Evolutionary conservation across 2,113 vertebrate genomes (phyloP).

Genomic region (Felis chaus): DNA sequence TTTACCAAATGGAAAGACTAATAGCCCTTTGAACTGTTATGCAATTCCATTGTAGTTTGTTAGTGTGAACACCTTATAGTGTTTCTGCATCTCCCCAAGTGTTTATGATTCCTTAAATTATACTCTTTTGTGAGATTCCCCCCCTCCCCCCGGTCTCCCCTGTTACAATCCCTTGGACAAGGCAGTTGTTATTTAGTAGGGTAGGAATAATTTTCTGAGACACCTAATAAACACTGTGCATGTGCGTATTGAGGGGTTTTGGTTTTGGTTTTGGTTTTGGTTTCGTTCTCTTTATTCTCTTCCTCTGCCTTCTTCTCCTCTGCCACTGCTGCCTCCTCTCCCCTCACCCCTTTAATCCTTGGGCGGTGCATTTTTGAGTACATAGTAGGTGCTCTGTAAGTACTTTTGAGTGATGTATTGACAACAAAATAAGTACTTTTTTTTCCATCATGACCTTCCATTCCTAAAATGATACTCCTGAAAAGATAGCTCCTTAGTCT

Average conservation of each 20-base stretch:
- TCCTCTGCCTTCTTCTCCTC: background rate
- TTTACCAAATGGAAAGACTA: conserved; percentile 33
- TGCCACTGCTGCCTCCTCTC: background rate
- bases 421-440: background rate
- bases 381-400: background rate
- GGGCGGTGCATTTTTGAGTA: background rate
- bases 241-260: background rate
- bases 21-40: conserved; percentile 62
- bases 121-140: background rate
- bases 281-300: background rate
- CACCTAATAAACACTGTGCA: no score
- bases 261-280: background rate
- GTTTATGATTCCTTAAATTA: background rate
- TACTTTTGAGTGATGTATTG: background rate
- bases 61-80: background rate
- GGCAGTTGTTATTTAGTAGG: background rate
- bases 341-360: background rate
- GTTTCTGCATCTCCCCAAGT: background rate
- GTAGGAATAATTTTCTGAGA: background rate
- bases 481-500: background rate
- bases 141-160: background rate
- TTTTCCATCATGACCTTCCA: background rate
- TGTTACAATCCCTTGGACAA: background rate
- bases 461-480: background rate
- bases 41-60: conserved; percentile 43